Evolutionary conservation across 2,797 vertebrate genomes (phyloP).

Genomic region (Crax fasciolata): DNA sequence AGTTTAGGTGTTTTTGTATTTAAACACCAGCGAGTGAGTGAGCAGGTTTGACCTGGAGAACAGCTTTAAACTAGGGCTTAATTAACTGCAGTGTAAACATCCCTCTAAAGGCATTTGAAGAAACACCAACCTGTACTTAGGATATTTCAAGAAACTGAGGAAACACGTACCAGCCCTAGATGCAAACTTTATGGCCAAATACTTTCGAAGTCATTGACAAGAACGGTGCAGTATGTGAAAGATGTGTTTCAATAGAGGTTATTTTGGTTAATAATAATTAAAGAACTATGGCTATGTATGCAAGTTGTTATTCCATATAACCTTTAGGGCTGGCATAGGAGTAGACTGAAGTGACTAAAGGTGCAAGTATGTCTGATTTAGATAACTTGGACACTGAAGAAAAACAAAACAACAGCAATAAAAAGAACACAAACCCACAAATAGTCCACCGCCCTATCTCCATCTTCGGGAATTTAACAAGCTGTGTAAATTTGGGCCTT

Average conservation of each 20-base stretch:
- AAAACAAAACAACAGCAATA: not conserved
- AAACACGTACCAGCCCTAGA: not conserved
- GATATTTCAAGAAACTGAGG: not conserved
- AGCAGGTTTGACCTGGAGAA: slow-evolving; percentile 27
- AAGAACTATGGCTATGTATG: not conserved
- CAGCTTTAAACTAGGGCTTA: not conserved
- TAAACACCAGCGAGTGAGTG: not conserved
- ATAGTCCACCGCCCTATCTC: no score
- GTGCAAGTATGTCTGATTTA: not conserved
- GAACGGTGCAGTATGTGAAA: not conserved
- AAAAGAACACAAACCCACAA: not conserved
- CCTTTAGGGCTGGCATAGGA: not conserved
- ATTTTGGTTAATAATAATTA: not conserved
- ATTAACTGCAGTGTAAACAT: not conserved
- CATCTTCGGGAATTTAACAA: not conserved
- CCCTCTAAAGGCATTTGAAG: not conserved
- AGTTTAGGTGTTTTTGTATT: not conserved
- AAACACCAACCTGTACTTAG: not conserved
- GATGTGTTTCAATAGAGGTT: not conserved
- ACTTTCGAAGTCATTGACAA: not conserved
- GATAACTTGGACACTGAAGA: not conserved
- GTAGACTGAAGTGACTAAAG: not conserved
- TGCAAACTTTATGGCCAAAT: not conserved
- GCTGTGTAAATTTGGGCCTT: not conserved
- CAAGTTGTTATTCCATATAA: not conserved